Evolutionary conservation across 1,140 invertebrate species (phyloP).

Genomic region (Scaptomyza montana): DNA sequence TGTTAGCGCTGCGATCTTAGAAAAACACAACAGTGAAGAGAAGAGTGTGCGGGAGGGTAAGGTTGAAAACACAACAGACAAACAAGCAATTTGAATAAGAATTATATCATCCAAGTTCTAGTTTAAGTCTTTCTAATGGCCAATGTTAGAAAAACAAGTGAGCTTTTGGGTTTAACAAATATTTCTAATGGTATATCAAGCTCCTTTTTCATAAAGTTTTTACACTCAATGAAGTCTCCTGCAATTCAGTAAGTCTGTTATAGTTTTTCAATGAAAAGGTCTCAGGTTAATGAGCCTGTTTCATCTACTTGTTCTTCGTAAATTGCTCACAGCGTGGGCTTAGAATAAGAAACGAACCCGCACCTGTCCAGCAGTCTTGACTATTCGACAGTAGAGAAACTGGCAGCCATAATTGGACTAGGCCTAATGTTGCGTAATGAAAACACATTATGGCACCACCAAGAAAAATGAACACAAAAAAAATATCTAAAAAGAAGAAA

Average conservation of each 20-base stretch:
- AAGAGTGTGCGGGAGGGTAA: not conserved
- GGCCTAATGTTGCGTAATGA: constrained; percentile 76
- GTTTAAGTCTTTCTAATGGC: constrained; percentile 1
- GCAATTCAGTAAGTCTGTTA: not conserved
- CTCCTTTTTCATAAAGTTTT: not conserved
- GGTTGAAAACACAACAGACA: not conserved
- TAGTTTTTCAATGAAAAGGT: not conserved
- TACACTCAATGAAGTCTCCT: not conserved
- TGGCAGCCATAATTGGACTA: constrained; percentile 69
- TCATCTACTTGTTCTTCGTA: constrained; percentile 20
- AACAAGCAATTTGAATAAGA: constrained; percentile 8
- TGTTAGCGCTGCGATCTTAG: constrained; percentile 17
- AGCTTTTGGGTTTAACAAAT: not conserved
- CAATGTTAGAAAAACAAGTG: not conserved
- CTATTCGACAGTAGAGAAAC: constrained; percentile 62
- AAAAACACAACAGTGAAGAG: not conserved
- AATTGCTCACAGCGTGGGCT: constrained; percentile 57
- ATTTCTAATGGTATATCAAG: not conserved
- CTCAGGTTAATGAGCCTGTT: constrained; percentile 14
- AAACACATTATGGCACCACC: constrained; percentile 70
- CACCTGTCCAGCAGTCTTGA: constrained; percentile 53
- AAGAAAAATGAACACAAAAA: constrained; percentile 33
- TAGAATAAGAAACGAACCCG: constrained; percentile 20
- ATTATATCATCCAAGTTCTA: constrained; percentile 10
- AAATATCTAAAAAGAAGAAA: constrained; percentile 41